A percentile compares a stretch with the other conserved stretches of the same genome.
These are phyloP conservation scores for Drosophila paulistorum DNA, from an alignment of 1,140 invertebrate genomes.

Conservation along the genomic window DNA sequence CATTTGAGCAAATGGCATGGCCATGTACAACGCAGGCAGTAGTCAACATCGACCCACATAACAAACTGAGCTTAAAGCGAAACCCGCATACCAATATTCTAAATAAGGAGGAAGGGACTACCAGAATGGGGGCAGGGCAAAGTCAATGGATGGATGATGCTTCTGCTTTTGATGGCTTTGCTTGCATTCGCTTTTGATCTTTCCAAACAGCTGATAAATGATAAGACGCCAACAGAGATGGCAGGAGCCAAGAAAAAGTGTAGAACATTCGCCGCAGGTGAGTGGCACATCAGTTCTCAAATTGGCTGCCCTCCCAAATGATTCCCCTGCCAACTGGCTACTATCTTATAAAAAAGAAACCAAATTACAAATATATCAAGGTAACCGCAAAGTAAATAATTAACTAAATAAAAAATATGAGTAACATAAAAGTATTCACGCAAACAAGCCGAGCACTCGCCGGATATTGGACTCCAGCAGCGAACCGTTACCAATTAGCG, in stretches of 20 bases:
- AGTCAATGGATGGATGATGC: background rate
- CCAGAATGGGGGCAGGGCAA: background rate
- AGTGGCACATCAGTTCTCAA: constrained; percentile 22
- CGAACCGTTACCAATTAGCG: constrained; percentile 48
- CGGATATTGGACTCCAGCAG: constrained; percentile 16
- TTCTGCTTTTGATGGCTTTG: constrained; percentile 58
- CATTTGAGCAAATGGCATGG: constrained; percentile 76
- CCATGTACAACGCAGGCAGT: constrained; percentile 10
- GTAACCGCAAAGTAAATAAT: constrained; percentile 38
- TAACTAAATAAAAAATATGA: constrained; percentile 24
- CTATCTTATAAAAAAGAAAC: background rate
- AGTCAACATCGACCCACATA: constrained; percentile 61
- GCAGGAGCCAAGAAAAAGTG: constrained; percentile 63
- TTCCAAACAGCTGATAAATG: constrained; percentile 67
- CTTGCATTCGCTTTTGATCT: constrained; percentile 68
- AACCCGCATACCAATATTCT: constrained; percentile 27
- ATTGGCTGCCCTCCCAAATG: background rate
- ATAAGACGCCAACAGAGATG: constrained; percentile 52
- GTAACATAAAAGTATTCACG: constrained; percentile 2
- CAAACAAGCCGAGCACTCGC: constrained; percentile 22
- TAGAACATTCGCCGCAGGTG: constrained; percentile 70
- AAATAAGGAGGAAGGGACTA: background rate
- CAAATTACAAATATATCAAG: constrained; percentile 32
- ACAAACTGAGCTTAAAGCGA: constrained; percentile 62
- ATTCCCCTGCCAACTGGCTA: no score